phyloP scores from a whole-genome alignment of 2,888 invertebrate genomes.

The Drosophila buzzatii region DNA sequence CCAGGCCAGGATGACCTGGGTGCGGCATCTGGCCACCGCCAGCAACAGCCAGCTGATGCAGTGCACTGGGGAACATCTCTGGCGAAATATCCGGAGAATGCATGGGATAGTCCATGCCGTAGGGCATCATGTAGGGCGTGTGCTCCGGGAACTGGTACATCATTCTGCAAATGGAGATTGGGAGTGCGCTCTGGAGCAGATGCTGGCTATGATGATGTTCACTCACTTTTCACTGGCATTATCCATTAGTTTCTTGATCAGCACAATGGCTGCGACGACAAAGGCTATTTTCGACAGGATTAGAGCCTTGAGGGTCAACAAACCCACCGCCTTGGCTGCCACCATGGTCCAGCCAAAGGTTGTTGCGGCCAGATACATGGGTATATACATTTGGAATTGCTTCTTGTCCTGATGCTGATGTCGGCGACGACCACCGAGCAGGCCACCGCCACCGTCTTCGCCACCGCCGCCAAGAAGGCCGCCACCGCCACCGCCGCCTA shows the following conservation, averaged over 20 bases:
- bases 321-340: constrained; percentile 87
- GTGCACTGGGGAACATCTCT: constrained; percentile 82
- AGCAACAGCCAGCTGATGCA: constrained; percentile 80
- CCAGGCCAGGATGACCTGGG: constrained; percentile 73
- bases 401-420: constrained; percentile 86
- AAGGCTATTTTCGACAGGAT: constrained; percentile 90
- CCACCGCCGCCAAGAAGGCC: constrained; percentile 49
- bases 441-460: constrained; percentile 63
- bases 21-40: constrained; percentile 66
- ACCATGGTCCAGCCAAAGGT: constrained; percentile 88
- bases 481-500: constrained; percentile 48
- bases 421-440: constrained; percentile 64
- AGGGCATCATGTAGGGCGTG: constrained; percentile 85
- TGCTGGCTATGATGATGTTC: too few species aligned
- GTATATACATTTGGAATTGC: constrained; percentile 88
- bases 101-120: constrained; percentile 84
- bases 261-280: constrained; percentile 88
- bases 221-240: constrained; percentile 86
- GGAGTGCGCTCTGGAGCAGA: background rate
- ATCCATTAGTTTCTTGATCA: constrained; percentile 88
- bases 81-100: constrained; percentile 78
- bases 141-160: constrained; percentile 84
- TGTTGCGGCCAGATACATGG: constrained; percentile 90
- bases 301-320: constrained; percentile 89
- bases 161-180: constrained; percentile 72